These are phyloP conservation scores for Bambusicola thoracicus DNA, from an alignment of 2,113 vertebrate species.

Conservation along the genomic window DNA sequence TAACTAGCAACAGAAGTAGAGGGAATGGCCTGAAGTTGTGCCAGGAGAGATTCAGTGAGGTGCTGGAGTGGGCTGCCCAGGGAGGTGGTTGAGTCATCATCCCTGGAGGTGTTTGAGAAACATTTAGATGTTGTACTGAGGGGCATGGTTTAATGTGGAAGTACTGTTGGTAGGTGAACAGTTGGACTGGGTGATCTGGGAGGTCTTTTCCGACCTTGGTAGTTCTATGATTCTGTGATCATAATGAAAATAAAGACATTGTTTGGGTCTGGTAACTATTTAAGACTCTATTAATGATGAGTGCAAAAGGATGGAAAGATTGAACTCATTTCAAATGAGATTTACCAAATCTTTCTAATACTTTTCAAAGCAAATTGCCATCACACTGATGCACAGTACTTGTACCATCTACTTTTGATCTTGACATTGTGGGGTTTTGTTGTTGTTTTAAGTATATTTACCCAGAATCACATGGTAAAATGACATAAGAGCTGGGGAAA, in stretches of 20 bases:
- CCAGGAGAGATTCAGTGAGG: no score
- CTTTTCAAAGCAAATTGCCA: neutral
- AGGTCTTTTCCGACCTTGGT: no score
- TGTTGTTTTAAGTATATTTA: neutral
- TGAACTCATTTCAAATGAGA: neutral
- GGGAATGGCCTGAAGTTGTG: no score
- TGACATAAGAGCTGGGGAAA: neutral
- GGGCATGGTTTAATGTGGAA: no score
- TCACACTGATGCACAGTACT: neutral
- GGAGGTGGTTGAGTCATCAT: no score
- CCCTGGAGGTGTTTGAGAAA: no score
- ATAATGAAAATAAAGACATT: neutral
- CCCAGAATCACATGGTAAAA: neutral
- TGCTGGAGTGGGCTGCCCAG: no score
- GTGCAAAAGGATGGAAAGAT: neutral
- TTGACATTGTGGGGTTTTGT: neutral
- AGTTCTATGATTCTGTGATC: no score
- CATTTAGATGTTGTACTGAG: no score
- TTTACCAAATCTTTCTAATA: neutral
- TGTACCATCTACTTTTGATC: neutral
- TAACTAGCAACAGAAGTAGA: no score
- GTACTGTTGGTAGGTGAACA: no score
- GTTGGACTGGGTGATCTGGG: no score
- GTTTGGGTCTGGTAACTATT: neutral
- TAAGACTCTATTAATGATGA: neutral